A percentile compares a stretch with the other conserved stretches of the same genome.
These are phyloP conservation scores for Ceramica pisi DNA, from an alignment of 2,888 invertebrate genomes.

Conservation along the genomic window DNA sequence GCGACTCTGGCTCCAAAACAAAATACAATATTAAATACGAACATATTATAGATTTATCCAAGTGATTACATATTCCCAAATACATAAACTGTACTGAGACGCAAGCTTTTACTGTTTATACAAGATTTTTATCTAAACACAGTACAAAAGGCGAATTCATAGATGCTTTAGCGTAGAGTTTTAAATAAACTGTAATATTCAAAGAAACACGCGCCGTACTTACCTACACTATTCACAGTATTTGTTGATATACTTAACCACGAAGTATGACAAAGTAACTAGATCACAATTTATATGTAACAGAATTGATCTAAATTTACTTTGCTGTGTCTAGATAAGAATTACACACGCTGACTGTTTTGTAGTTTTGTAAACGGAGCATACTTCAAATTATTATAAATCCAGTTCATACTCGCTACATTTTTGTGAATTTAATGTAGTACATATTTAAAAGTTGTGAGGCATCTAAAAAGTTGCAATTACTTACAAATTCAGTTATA, in stretches of 20 bases:
- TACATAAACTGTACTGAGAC: conserved; percentile 79
- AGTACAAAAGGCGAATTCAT: conserved; percentile 46
- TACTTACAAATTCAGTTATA: not conserved
- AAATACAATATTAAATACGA: conserved; percentile 55
- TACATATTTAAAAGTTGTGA: too few species aligned
- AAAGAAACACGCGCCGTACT: conserved; percentile 36
- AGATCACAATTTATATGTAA: conserved; percentile 18
- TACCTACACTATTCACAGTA: conserved; percentile 40
- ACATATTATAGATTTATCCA: conserved; percentile 44
- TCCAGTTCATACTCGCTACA: not conserved
- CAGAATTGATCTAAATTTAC: conserved; percentile 36
- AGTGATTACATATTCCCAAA: conserved; percentile 56
- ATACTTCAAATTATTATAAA: not conserved
- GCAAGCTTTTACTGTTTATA: conserved; percentile 78
- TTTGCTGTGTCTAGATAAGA: conserved; percentile 71
- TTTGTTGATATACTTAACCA: conserved; percentile 16
- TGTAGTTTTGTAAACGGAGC: conserved; percentile 40
- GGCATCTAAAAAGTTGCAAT: not conserved
- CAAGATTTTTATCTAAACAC: conserved; percentile 67
- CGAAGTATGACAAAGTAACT: conserved; percentile 15
- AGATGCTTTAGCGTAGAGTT: conserved; percentile 38
- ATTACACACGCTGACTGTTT: conserved; percentile 42
- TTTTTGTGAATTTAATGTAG: conserved; percentile 35
- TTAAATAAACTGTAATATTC: not conserved
- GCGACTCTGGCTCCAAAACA: conserved; percentile 68